These are phyloP conservation scores for Trichogramma evanescens DNA, from an alignment of 2,888 invertebrate species.

Conservation along the genomic window DNA sequence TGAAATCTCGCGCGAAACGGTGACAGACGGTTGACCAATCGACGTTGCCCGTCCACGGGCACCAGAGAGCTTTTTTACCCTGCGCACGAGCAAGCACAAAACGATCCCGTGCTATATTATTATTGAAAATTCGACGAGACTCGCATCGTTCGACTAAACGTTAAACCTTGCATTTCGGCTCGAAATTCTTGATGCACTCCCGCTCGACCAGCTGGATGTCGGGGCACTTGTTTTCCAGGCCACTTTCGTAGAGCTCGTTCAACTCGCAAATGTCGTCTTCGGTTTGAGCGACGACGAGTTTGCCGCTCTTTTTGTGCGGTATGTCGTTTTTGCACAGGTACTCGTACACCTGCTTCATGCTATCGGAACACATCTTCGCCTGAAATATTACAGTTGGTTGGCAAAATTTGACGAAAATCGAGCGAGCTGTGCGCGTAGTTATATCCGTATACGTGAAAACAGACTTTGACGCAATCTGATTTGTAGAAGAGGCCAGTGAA, in stretches of 20 bases:
- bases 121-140: neutral
- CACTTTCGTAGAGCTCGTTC: constrained; percentile 72
- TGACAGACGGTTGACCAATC: constrained; percentile 80
- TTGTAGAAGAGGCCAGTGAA: constrained; percentile 91
- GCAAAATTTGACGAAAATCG: too few relatives aligned
- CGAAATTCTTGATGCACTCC: constrained; percentile 50
- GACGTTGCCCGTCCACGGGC: constrained; percentile 94
- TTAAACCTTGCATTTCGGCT: constrained; percentile 72
- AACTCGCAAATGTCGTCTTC: constrained; percentile 65
- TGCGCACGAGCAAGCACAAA: constrained; percentile 33
- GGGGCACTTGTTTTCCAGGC: constrained; percentile 75
- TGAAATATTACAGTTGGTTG: constrained; percentile 38
- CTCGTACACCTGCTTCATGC: constrained; percentile 69
- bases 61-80: constrained; percentile 89
- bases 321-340: constrained; percentile 81
- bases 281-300: constrained; percentile 84
- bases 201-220: constrained; percentile 72
- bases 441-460: too few relatives aligned
- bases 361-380: constrained; percentile 89
- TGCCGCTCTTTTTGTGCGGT: constrained; percentile 90
- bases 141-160: neutral
- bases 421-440: too few relatives aligned
- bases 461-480: constrained; percentile 57
- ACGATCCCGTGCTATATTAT: neutral
- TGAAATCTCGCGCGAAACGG: constrained; percentile 76